phyloP scores from a whole-genome alignment of 2,888 invertebrate species.

The Lycophotia porphyrea region DNA sequence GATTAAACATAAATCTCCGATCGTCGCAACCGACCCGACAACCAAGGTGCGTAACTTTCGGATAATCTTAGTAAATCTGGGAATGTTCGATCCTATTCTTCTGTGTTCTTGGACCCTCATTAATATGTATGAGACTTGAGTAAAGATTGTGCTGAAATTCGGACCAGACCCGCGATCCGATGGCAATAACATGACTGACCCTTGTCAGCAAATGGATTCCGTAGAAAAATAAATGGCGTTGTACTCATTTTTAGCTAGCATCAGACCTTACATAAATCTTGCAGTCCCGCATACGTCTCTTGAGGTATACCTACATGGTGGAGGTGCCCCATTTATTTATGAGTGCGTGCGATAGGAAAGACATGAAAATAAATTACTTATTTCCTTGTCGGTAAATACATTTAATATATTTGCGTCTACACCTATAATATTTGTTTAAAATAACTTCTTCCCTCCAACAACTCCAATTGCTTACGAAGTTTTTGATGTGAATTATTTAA shows the following conservation, averaged over 20 bases:
- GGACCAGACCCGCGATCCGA: slow-evolving; percentile 69
- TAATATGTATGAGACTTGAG: slow-evolving; percentile 82
- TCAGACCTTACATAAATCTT: slow-evolving; percentile 82
- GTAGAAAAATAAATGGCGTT: slow-evolving; percentile 78
- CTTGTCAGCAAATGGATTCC: slow-evolving; percentile 83
- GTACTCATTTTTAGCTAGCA: slow-evolving; percentile 78
- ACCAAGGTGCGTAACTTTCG: slow-evolving; percentile 52
- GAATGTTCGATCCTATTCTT: slow-evolving; percentile 70
- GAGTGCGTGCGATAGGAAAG: slow-evolving; percentile 71
- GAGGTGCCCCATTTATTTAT: slow-evolving; percentile 80
- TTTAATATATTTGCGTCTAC: neutral
- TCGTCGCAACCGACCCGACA: slow-evolving; percentile 43
- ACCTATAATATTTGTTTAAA: neutral
- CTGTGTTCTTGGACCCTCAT: slow-evolving; percentile 67
- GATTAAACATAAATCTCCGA: slow-evolving; percentile 44
- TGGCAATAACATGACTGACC: slow-evolving; percentile 81
- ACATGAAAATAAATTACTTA: slow-evolving; percentile 70
- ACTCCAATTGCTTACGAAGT: neutral
- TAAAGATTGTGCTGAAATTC: slow-evolving; percentile 76
- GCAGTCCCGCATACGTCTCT: slow-evolving; percentile 77
- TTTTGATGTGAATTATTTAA: slow-evolving; percentile 48
- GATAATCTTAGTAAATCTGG: slow-evolving; percentile 70
- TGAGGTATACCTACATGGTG: slow-evolving; percentile 69
- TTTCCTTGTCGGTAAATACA: slow-evolving; percentile 10
- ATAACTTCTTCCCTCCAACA: slow-evolving; percentile 4